phyloP scores from a whole-genome alignment of 30 jellyfish, hydroid and myxozoan species.

The Catostylus mosaicus region DNA sequence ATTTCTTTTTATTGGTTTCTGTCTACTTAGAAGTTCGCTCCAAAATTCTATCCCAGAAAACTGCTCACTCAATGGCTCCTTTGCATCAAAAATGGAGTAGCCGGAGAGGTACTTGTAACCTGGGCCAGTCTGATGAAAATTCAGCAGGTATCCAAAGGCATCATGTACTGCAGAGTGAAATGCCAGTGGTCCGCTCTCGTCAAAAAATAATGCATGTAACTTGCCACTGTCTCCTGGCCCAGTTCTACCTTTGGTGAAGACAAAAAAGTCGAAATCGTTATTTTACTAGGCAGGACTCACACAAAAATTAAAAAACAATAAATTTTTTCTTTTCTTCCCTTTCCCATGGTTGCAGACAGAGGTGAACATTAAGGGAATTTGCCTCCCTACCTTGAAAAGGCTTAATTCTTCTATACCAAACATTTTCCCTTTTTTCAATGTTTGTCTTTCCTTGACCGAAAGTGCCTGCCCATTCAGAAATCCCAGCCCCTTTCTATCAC shows the following conservation, averaged over 20 bases:
- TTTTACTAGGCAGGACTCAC: no score
- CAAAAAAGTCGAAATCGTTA: no score
- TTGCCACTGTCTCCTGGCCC: constrained; percentile 86
- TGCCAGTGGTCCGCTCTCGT: constrained; percentile 78
- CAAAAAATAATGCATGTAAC: constrained; percentile 59
- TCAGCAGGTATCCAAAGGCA: constrained; percentile 76
- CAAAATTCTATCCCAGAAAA: constrained; percentile 76
- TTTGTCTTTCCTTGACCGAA: no score
- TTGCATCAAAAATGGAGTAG: constrained; percentile 43
- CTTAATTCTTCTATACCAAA: no score
- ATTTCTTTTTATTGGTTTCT: background rate
- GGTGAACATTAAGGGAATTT: no score
- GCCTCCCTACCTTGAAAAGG: no score
- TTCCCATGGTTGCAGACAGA: no score
- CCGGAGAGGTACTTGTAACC: constrained; percentile 83
- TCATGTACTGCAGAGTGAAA: constrained; percentile 82
- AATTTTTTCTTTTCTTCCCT: no score
- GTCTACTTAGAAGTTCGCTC: constrained; percentile 40
- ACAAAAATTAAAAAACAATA: no score
- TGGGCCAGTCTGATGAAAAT: constrained; percentile 66
- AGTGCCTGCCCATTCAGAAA: no score
- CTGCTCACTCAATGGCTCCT: constrained; percentile 59
- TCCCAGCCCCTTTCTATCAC: no score
- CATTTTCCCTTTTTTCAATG: no score
- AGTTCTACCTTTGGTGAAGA: constrained; percentile 60